phyloP scores from a whole-genome alignment of 2,113 vertebrate genomes.

The Oryzias melastigma region DNA sequence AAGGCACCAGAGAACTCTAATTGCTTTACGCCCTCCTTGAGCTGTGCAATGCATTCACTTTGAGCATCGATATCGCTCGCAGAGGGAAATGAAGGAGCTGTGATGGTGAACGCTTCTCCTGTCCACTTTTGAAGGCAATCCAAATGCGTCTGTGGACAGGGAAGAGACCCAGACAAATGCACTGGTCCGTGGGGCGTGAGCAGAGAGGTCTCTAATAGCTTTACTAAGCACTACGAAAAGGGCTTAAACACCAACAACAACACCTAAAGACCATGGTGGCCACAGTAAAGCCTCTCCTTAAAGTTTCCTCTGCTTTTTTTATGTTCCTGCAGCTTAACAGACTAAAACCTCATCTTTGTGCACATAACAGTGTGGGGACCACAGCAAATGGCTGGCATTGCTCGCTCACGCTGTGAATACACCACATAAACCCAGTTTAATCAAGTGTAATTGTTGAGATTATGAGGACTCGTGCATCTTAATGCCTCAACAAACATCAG shows the following conservation, averaged over 20 bases:
- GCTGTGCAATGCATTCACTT: slow-evolving; percentile 43
- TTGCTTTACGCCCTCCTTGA: slow-evolving; percentile 63
- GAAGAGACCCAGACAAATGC: slow-evolving; percentile 30
- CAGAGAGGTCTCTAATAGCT: slow-evolving; percentile 35
- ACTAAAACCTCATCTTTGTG: slow-evolving; percentile 32
- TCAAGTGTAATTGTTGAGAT: slow-evolving; percentile 65
- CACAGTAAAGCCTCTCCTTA: neutral
- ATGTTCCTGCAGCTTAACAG: slow-evolving; percentile 2
- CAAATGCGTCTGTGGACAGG: slow-evolving; percentile 6
- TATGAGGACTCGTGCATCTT: slow-evolving; percentile 57
- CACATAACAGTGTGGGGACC: slow-evolving; percentile 14
- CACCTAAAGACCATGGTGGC: slow-evolving; percentile 9
- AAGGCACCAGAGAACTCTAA: slow-evolving; percentile 57
- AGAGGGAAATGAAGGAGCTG: slow-evolving; percentile 43
- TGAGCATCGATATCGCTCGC: slow-evolving; percentile 48
- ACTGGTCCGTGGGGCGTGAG: slow-evolving; percentile 29
- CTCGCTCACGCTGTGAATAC: slow-evolving; percentile 14
- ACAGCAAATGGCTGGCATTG: slow-evolving; percentile 12
- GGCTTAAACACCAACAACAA: slow-evolving; percentile 27
- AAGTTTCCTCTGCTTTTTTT: neutral
- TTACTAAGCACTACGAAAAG: slow-evolving; percentile 15
- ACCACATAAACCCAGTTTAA: slow-evolving; percentile 58
- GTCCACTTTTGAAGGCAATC: slow-evolving; percentile 53
- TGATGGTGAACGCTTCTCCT: slow-evolving; percentile 28
- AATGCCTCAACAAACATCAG: slow-evolving; percentile 60